These are phyloP conservation scores for Eonycteris spelaea DNA, from an alignment of 2,113 vertebrate species.

Conservation along the genomic window DNA sequence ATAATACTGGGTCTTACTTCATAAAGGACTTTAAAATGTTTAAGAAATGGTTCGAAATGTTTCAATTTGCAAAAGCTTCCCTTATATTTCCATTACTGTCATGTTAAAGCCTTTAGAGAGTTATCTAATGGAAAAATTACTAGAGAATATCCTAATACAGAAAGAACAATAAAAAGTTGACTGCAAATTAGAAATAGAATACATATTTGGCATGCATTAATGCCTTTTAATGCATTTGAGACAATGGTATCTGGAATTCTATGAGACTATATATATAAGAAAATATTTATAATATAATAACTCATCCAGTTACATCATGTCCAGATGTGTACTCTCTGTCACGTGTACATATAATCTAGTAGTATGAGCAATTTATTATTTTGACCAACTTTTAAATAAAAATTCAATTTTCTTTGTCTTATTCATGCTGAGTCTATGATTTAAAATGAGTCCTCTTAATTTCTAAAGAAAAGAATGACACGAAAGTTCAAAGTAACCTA, in stretches of 20 bases:
- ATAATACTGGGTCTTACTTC: background rate
- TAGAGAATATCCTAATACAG: background rate
- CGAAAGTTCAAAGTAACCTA: background rate
- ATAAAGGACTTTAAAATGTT: background rate
- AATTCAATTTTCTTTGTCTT: background rate
- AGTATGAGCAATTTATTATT: background rate
- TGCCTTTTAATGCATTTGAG: background rate
- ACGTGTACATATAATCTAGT: background rate
- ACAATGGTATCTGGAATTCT: background rate
- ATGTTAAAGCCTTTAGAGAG: background rate
- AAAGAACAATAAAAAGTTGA: background rate
- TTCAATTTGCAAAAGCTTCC: background rate
- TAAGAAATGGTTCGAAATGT: background rate
- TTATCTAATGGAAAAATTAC: background rate
- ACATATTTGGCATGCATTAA: background rate
- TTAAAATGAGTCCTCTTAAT: background rate
- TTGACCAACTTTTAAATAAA: background rate
- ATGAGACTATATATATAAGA: background rate
- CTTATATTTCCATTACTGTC: background rate
- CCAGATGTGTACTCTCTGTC: background rate
- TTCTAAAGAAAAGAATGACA: background rate
- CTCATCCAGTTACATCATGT: background rate
- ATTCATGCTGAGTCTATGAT: background rate
- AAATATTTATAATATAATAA: background rate
- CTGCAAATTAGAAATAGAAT: background rate